A percentile compares a stretch with the other conserved stretches of the same genome.
These are phyloP conservation scores for Desoria tigrina DNA, from an alignment of 2,888 invertebrate genomes.

Conservation along the genomic window DNA sequence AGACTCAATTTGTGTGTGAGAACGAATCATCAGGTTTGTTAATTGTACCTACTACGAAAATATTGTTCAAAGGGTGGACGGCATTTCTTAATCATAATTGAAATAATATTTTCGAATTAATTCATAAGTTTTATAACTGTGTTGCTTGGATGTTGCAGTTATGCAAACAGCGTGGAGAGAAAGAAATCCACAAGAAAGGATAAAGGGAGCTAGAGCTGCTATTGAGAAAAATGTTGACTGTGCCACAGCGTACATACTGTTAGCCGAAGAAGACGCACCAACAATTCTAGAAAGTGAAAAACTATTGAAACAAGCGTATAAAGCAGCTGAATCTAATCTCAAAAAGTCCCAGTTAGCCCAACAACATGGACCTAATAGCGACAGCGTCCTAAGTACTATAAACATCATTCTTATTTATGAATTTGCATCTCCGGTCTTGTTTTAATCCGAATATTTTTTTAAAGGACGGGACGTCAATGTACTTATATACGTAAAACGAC, in stretches of 20 bases:
- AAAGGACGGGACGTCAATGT: conserved; percentile 86
- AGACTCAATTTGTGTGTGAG: conserved; percentile 92
- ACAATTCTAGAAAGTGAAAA: conserved; percentile 86
- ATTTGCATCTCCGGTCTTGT: not conserved
- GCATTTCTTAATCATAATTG: not conserved
- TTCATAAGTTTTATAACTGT: not conserved
- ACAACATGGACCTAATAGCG: conserved; percentile 71
- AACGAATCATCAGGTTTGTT: conserved; percentile 64
- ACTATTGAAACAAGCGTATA: conserved; percentile 77
- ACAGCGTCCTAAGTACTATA: conserved; percentile 70
- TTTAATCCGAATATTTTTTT: not conserved
- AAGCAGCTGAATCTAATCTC: conserved; percentile 79
- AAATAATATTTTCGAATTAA: not conserved
- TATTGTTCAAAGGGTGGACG: conserved; percentile 62
- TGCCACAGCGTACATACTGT: conserved; percentile 88
- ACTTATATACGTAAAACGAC: conserved; percentile 86
- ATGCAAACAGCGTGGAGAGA: conserved; percentile 98
- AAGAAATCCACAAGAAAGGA: conserved; percentile 83
- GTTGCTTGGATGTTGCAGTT: conserved; percentile 58
- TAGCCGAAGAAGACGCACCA: conserved; percentile 95
- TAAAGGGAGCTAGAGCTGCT: conserved; percentile 87
- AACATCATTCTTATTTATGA: not conserved
- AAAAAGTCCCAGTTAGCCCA: conserved; percentile 77
- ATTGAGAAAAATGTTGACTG: conserved; percentile 85
- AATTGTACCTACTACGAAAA: conserved; percentile 55